Percentiles rank a stretch among this genome's conserved stretches.
Evolutionary conservation across 2,888 invertebrate genomes (phyloP).

Genomic region (Scaptomyza polygonia): DNA sequence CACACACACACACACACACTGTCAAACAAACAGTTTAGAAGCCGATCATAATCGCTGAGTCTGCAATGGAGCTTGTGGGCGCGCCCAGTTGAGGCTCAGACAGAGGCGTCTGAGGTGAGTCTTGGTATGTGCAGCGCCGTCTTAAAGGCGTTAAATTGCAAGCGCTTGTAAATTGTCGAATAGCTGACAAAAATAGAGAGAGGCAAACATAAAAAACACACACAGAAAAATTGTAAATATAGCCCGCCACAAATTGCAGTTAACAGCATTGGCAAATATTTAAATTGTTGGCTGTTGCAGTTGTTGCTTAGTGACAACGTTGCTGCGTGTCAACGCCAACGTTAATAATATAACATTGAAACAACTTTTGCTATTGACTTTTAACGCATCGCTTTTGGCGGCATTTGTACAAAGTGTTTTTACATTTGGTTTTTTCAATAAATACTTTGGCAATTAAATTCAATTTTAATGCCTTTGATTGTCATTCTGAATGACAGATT

Average conservation of each 20-base stretch:
- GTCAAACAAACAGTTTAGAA: slow-evolving; percentile 25
- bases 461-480: slow-evolving; percentile 30
- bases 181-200: slow-evolving; percentile 21
- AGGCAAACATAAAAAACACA: neutral
- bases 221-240: neutral
- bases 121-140: slow-evolving; percentile 32
- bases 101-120: slow-evolving; percentile 31
- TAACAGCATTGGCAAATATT: slow-evolving; percentile 41
- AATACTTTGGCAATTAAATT: slow-evolving; percentile 65
- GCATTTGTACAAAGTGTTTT: slow-evolving; percentile 61
- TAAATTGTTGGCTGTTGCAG: slow-evolving; percentile 21
- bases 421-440: slow-evolving; percentile 34
- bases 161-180: slow-evolving; percentile 54
- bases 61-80: slow-evolving; percentile 38
- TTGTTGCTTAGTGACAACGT: slow-evolving; percentile 17
- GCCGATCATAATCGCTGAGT: slow-evolving; percentile 33
- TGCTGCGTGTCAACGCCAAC: slow-evolving; percentile 48
- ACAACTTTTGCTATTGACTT: slow-evolving; percentile 60
- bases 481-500: slow-evolving; percentile 7
- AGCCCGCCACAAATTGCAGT: slow-evolving; percentile 22
- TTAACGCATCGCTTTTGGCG: slow-evolving; percentile 59
- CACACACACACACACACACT: slow-evolving; percentile 10
- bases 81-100: slow-evolving; percentile 7
- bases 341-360: slow-evolving; percentile 43
- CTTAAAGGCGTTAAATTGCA: slow-evolving; percentile 56